These are phyloP conservation scores for Xanthia togata DNA, from an alignment of 2,888 invertebrate genomes.

Conservation along the genomic window DNA sequence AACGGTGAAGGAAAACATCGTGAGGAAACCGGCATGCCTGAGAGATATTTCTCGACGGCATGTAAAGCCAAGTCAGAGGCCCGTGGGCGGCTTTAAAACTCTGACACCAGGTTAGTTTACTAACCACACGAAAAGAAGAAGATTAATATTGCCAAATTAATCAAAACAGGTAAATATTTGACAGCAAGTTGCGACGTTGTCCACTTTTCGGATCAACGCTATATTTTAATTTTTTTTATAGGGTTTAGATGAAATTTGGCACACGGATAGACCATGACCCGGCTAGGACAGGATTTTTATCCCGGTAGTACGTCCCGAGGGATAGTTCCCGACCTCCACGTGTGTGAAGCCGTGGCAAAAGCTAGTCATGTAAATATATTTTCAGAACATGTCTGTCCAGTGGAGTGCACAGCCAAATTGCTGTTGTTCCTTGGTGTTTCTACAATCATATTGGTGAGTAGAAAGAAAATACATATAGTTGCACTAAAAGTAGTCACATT, in stretches of 20 bases:
- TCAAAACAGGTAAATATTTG: no score
- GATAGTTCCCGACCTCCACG: not conserved
- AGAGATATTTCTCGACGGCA: no score
- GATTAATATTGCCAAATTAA: not conserved
- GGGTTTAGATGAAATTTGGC: not conserved
- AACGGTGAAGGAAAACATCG: no score
- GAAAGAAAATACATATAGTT: not conserved
- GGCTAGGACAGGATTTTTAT: no score
- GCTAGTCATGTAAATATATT: constrained; percentile 21
- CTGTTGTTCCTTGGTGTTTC: constrained; percentile 68
- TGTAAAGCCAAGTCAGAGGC: no score
- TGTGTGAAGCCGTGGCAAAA: not conserved
- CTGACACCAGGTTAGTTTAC: no score
- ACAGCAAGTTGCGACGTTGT: no score
- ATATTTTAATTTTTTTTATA: no score
- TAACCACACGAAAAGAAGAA: no score
- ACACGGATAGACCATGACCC: not conserved
- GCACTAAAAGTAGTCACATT: not conserved
- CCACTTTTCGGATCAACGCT: no score
- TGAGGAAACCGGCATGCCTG: no score
- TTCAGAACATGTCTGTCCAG: constrained; percentile 66
- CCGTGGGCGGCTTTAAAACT: no score
- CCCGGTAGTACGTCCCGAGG: not conserved
- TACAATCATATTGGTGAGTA: constrained; percentile 71
- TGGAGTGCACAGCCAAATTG: constrained; percentile 70